Evolutionary conservation across 2,888 invertebrate species (phyloP).

Genomic region (Phalera bucephala): DNA sequence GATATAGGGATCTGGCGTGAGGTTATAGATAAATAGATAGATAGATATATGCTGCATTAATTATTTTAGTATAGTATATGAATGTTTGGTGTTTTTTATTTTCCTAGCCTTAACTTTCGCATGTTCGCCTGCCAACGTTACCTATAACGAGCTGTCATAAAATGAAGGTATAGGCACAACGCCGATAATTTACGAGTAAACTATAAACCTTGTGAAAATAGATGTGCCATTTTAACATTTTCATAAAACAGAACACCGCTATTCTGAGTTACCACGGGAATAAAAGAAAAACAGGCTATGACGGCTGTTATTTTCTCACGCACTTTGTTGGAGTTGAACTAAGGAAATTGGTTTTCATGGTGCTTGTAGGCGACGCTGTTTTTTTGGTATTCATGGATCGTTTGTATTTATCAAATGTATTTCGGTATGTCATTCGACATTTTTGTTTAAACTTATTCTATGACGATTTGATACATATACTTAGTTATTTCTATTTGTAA

Average conservation of each 20-base stretch:
- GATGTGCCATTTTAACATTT: slow-evolving; percentile 46
- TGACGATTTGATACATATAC: too few species aligned
- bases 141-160: slow-evolving; percentile 39
- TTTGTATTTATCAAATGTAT: neutral
- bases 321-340: neutral
- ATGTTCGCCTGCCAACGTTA: slow-evolving; percentile 31
- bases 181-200: slow-evolving; percentile 46
- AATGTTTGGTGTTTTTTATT: too few species aligned
- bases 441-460: too few species aligned
- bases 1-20: too few species aligned
- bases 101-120: too few species aligned
- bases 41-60: too few species aligned
- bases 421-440: too few species aligned
- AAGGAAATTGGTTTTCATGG: slow-evolving; percentile 4
- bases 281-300: neutral
- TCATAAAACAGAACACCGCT: slow-evolving; percentile 30
- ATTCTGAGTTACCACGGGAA: neutral
- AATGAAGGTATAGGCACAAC: slow-evolving; percentile 34
- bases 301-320: slow-evolving; percentile 1
- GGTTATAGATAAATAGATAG: too few species aligned
- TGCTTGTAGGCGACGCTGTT: neutral
- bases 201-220: slow-evolving; percentile 43
- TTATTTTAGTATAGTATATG: too few species aligned
- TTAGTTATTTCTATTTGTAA: too few species aligned
- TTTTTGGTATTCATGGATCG: neutral